Conservation (phyloP, 2,113 vertebrate genomes). For the Mesocricetus auratus region DNA sequence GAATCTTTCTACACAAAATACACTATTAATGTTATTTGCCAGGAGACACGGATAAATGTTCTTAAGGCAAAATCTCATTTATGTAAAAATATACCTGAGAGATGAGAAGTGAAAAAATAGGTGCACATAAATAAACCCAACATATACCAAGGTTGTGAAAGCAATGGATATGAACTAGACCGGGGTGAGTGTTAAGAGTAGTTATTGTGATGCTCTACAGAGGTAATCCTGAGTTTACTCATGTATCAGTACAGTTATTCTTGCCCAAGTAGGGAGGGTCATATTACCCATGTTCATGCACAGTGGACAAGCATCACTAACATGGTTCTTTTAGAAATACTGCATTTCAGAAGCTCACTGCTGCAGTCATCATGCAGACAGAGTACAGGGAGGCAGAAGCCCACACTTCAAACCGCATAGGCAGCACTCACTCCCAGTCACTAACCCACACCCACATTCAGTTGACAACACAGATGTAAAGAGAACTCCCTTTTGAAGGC, state of each 20-base stretch:
- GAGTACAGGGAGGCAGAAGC: not conserved
- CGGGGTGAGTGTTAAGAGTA: not conserved
- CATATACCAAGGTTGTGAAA: not conserved
- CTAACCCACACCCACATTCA: not conserved
- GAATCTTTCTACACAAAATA: slow-evolving; percentile 5
- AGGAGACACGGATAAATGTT: not conserved
- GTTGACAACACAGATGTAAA: slow-evolving; percentile 22
- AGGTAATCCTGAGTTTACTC: not conserved
- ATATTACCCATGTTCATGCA: not conserved
- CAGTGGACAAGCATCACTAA: not conserved
- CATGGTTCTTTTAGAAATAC: not conserved
- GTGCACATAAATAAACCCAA: not conserved
- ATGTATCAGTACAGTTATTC: not conserved
- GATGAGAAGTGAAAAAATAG: not conserved
- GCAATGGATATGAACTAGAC: not conserved
- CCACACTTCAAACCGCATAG: not conserved
- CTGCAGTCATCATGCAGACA: not conserved
- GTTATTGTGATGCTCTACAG: not conserved
- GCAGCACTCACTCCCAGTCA: not conserved
- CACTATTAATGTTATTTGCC: not conserved
- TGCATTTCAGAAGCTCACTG: not conserved
- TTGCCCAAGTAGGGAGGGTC: not conserved
- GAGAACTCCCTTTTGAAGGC: not conserved
- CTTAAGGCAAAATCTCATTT: slow-evolving; percentile 3
- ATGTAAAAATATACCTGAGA: slow-evolving; percentile 9